Base-by-base conservation (phyloP, 2,888 invertebrate genomes). In the Lucinisca nassula region DNA sequence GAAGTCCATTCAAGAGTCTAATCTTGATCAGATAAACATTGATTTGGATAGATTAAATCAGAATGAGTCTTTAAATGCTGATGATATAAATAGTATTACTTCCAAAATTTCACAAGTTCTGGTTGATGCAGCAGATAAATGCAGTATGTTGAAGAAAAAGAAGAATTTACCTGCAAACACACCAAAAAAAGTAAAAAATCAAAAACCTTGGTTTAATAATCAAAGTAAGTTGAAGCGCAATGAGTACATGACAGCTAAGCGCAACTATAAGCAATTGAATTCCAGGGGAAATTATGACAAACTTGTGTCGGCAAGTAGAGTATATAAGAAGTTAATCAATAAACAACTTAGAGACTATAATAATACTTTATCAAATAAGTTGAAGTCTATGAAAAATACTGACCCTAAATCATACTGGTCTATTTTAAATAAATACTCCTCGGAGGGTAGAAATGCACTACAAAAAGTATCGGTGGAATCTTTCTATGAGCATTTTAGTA, bases 341-440 rank as follows among this genome's bases (percentile, higher is more conserved):
- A 67, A 67, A 35, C 67, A 67, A 35, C 10, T 67, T 6, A 67
- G 67, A 21, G 67, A 67, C 32, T 67, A 67, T 17, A 67, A 67
- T 35, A 67, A 35, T 67, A 35, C 30, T 35, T 17, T 67, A 24
- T 35, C 67, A 10, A 67, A 67, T 6, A 67, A 67, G 67, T 21
- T 67, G 21, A 67, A 35, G 21, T 35, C 17, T 35, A 67, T 67
- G 35, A 67, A 35, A 67, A 67, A 67, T 35, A 35, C 67, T 67
- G 67, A 67, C 35, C 67, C 67, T 35, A 67, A 67, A 67, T 67
- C 67, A 67, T 67, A 67, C 21, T 67, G 67, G 67, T 67, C 67
- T 67, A 67, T 67, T 35, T 67, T 35, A 4, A 67, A 67, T 67
- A 67, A 67, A 67, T 67, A 67, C 30, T 67, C 67, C 6, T 67